Base-by-base conservation (phyloP, 2,888 invertebrate species). In the Drosophila incognita region DNA sequence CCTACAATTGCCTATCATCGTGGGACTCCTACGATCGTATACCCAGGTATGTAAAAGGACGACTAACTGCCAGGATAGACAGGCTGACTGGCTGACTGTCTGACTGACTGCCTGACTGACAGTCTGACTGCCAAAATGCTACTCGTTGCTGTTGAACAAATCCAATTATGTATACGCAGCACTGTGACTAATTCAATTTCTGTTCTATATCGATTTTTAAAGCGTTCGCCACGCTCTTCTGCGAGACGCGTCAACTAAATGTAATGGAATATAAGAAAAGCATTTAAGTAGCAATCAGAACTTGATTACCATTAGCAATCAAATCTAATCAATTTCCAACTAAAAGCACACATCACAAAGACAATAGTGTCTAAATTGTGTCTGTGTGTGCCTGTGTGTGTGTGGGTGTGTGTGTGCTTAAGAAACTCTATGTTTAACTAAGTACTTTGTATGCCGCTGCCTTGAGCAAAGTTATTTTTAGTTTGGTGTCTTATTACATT, bases 21-120 rank as follows among this genome's bases (percentile, higher is more conserved):
- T 97, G 97, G 97, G 97, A 97, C 94, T 97, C 97, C 93, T 97
- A 97, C 94, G 97, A 97, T 93, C 95, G 95, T 92, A 97, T 97
- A 94, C 97, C 97, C 88, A 97, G 97, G 97, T 97, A 89, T 91
- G 91, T 31, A 29, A 13, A n/a, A 56, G n/a, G 49, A 1, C 27
- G 1, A 27, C 49, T 29, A 2, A n/a, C n/a, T 29, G 51, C 6
- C 27, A 21, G n/a, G 29, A n/a, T 29, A 18, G 0, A n/a, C n/a
- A n/a, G 49, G 3, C 27, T 13, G 18, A 18, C 18, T 38, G 11
- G 3, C 21, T 42, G 36, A 8, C 42, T 7, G 13, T 1, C 18
- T n/a, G 18, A 8, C 8, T 18, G 15, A 36, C 38, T 38, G 13
- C 2, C 38, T 8, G 38, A 8, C 46, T 15, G 13, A 13, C 13